phyloP scores from a whole-genome alignment of 2,113 vertebrate species.

The Brachyhypopomus gauderio region DNA sequence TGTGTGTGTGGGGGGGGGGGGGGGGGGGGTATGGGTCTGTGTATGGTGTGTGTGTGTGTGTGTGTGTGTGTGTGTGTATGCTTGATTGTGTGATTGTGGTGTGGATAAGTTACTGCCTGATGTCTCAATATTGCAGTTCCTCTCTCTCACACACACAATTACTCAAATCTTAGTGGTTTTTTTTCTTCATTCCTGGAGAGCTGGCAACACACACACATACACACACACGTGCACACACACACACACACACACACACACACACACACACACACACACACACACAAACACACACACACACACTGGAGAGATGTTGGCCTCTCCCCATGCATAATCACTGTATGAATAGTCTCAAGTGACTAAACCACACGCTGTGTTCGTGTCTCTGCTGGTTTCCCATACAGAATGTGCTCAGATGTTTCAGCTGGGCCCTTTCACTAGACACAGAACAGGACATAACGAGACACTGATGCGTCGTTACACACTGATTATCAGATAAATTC shows the following conservation, averaged over 20 bases:
- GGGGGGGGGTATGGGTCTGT: neutral
- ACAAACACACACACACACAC: neutral
- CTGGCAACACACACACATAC: neutral
- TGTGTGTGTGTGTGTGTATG: neutral
- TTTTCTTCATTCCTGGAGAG: constrained; percentile 13
- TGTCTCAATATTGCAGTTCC: neutral
- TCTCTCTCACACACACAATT: neutral
- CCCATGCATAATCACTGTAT: constrained; percentile 67
- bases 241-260: constrained; percentile 11
- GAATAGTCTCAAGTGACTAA: constrained; percentile 67
- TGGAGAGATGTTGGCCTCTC: constrained; percentile 7
- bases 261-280: no score
- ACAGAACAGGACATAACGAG: no score
- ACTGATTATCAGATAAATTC: no score
- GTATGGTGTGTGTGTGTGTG: neutral
- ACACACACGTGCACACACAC: constrained; percentile 13
- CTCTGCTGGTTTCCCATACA: no score
- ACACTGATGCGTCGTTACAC: no score
- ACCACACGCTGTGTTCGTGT: neutral
- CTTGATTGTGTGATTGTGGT: constrained; percentile 44
- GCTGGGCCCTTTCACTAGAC: no score
- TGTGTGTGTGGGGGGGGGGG: no score
- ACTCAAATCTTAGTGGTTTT: constrained; percentile 1
- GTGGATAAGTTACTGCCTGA: neutral
- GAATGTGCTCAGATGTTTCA: no score